Percentiles rank a stretch among this genome's conserved stretches.
phyloP scores from a whole-genome alignment of 2,113 vertebrate genomes.

The Tricholaema leucomelas region DNA sequence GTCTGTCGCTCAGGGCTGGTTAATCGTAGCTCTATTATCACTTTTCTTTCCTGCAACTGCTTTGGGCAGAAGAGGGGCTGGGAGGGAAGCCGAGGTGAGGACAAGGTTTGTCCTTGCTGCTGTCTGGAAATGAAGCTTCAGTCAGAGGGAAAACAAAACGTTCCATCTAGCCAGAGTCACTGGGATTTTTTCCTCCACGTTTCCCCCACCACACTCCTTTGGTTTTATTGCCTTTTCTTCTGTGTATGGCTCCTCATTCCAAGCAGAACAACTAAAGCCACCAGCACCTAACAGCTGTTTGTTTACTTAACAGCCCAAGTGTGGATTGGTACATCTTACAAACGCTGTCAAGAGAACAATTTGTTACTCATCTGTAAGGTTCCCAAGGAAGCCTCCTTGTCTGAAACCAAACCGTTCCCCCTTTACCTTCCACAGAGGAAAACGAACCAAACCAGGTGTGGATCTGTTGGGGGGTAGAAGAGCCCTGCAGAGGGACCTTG shows the following conservation, averaged over 20 bases:
- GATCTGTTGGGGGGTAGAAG: no score
- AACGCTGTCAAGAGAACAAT: background rate
- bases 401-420: background rate
- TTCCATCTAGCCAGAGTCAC: background rate
- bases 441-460: background rate
- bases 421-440: background rate
- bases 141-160: background rate
- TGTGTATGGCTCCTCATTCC: background rate
- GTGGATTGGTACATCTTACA: background rate
- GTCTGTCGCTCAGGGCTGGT: background rate
- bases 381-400: background rate
- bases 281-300: background rate
- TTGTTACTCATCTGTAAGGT: background rate
- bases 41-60: background rate
- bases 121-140: background rate
- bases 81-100: background rate
- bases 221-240: background rate
- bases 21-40: conserved; percentile 21
- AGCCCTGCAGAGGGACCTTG: no score
- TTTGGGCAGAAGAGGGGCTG: background rate
- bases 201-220: background rate
- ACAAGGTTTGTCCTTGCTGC: background rate
- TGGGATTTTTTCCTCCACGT: rapidly evolving
- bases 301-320: background rate
- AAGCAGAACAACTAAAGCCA: background rate